Evolutionary conservation across 2,797 vertebrate genomes (phyloP).

Genomic region (Amblyraja radiata): DNA sequence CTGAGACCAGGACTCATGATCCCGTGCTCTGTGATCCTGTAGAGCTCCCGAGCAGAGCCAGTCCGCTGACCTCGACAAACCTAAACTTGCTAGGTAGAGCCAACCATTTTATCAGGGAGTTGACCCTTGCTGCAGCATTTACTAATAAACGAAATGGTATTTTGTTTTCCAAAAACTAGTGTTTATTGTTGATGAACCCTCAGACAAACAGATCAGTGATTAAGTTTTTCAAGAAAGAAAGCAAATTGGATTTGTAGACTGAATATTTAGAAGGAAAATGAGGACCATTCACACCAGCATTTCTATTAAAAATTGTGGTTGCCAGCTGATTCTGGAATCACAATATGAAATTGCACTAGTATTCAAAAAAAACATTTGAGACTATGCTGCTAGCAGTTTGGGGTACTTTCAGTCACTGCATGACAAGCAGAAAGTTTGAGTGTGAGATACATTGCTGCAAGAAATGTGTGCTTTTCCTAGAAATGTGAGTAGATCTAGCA

Average conservation of each 20-base stretch:
- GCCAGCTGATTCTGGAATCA: not conserved
- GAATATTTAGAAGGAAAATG: not conserved
- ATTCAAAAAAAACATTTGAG: conserved; percentile 24
- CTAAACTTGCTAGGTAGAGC: not conserved
- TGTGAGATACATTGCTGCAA: not conserved
- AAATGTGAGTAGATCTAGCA: conserved; percentile 27
- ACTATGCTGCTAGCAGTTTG: conserved; percentile 30
- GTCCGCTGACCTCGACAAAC: not conserved
- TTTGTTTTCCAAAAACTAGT: conserved; percentile 6
- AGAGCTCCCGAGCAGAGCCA: conserved; percentile 10
- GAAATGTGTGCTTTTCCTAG: conserved; percentile 30
- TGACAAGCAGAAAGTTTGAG: not conserved
- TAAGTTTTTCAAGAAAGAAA: not conserved
- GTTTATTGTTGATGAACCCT: not conserved
- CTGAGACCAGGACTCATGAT: not conserved
- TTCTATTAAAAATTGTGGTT: conserved; percentile 24
- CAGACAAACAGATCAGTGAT: not conserved
- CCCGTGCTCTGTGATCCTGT: not conserved
- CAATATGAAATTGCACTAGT: conserved; percentile 29
- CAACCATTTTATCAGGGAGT: not conserved
- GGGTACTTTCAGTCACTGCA: conserved; percentile 34
- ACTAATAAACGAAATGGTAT: not conserved
- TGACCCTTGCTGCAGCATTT: conserved; percentile 18
- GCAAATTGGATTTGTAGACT: not conserved
- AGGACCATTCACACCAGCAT: conserved; percentile 11